Evolutionary conservation across 2,888 invertebrate species (phyloP), one percentile per base, ranked within the genome.

Genomic region (Galerucella nymphaeae): DNA sequence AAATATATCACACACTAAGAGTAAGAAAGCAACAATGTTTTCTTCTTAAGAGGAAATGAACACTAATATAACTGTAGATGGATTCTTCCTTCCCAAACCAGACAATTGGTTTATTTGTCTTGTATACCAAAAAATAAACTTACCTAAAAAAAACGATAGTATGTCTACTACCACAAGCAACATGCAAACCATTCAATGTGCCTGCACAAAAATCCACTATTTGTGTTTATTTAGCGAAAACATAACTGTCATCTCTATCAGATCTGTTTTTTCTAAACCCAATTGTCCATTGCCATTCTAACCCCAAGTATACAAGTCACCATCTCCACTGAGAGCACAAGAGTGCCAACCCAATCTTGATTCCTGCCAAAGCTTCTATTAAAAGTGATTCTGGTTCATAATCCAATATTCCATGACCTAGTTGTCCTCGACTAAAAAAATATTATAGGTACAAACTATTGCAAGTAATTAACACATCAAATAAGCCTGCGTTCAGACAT

Each of bases 301-400:
- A 9, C 97, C 97, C 97, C 97, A 97, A 2, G 90, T 89, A 83
- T 96, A 97, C 0, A 96, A 82, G 84, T 96, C 96, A 14, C 96
- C 96, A 85, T 89, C 90, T 81, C 90, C 89, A 78, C 94, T 95
- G 9, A 96, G 84, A 11, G 93, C 95, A 66, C 93, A 90, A 68
- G 92, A 93, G 85, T 97, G 96, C 96, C 96, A 97, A 11, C 95
- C 96, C 85, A 70, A 96, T 90, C 82, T 89, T 90, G 20, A 97
- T 88, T 14, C 96, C 96, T 58, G 92, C 91, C 58, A 97, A 87
- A 58, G 92, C 93, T 80, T 93, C 91, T 2, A 97, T 86, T 77
- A 92, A 84, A 71, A 86, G 88, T 0, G 96, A 96, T 65, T 85
- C 83, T 50, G 90, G 89, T 75, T 90, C 87, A 75, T 90, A 89